Conservation (phyloP, 2,888 invertebrate genomes). For the Notodonta ziczac region DNA sequence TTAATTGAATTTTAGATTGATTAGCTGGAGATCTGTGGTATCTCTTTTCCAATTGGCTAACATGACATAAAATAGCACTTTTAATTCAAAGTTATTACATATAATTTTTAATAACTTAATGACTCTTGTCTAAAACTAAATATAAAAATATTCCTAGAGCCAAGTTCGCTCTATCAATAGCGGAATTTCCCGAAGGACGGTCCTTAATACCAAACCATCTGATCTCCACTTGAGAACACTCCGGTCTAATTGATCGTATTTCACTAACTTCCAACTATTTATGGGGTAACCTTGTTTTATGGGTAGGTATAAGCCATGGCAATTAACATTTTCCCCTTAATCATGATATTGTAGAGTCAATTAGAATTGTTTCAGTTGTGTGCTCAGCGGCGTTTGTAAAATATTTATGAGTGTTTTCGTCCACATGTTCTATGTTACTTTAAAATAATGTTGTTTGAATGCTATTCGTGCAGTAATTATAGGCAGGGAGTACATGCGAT, state of each 20-base stretch:
- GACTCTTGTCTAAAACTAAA: too few relatives aligned
- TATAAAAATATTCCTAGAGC: not conserved
- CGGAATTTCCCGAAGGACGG: conserved; percentile 32
- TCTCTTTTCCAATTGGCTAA: too few relatives aligned
- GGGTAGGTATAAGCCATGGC: conserved; percentile 31
- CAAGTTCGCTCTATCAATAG: conserved; percentile 25
- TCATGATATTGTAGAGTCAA: conserved; percentile 6
- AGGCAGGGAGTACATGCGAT: not conserved
- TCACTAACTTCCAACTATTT: conserved; percentile 54
- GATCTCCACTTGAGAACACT: conserved; percentile 28
- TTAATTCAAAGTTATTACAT: too few relatives aligned
- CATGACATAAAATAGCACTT: too few relatives aligned
- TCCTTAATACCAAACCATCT: conserved; percentile 19
- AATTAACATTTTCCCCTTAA: conserved; percentile 8
- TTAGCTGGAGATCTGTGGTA: too few relatives aligned
- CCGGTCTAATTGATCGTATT: conserved; percentile 60
- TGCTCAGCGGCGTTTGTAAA: not conserved
- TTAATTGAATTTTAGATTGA: too few relatives aligned
- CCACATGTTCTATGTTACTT: not conserved
- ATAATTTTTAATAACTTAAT: too few relatives aligned
- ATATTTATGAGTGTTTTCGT: not conserved
- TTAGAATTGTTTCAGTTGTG: not conserved
- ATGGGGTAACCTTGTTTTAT: conserved; percentile 45
- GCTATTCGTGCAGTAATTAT: not conserved
- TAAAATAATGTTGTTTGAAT: conserved; percentile 1